These are phyloP conservation scores for Girardinichthys multiradiatus DNA, from an alignment of 2,113 vertebrate species.

Conservation along the genomic window DNA sequence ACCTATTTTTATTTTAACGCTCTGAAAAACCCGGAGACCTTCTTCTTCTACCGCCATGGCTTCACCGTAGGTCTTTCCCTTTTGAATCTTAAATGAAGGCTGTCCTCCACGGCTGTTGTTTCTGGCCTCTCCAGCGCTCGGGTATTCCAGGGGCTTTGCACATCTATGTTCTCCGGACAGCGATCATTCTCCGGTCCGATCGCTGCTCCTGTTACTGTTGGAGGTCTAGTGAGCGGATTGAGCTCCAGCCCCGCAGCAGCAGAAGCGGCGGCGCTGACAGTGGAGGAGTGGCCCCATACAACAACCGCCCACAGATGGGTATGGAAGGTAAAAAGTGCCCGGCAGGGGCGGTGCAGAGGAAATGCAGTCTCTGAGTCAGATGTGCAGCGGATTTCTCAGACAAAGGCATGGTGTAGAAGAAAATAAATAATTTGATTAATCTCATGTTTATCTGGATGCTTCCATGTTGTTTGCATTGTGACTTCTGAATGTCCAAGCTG, in stretches of 20 bases:
- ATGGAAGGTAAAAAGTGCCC: constrained; percentile 39
- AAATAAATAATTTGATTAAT: too few relatives aligned
- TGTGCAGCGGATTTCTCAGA: too few relatives aligned
- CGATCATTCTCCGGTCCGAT: constrained; percentile 38
- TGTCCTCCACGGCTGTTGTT: constrained; percentile 60
- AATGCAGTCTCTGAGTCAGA: neutral
- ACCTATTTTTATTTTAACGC: constrained; percentile 98
- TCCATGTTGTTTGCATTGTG: too few relatives aligned
- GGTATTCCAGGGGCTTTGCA: constrained; percentile 73
- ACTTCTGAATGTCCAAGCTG: too few relatives aligned
- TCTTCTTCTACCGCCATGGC: constrained; percentile 96
- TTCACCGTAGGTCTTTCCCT: constrained; percentile 60
- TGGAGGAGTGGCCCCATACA: constrained; percentile 39
- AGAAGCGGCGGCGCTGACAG: constrained; percentile 30
- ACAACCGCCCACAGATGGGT: constrained; percentile 38
- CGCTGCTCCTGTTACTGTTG: constrained; percentile 47
- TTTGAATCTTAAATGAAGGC: constrained; percentile 45
- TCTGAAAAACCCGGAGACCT: constrained; percentile 95
- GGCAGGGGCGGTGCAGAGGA: neutral
- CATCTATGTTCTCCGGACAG: constrained; percentile 68
- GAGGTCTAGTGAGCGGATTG: constrained; percentile 43
- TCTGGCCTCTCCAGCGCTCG: constrained; percentile 66
- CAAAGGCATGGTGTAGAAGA: neutral
- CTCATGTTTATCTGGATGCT: too few relatives aligned
- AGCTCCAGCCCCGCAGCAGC: constrained; percentile 50